These are phyloP conservation scores for Archilochus colubris DNA, from an alignment of 2,113 vertebrate genomes.

Conservation along the genomic window DNA sequence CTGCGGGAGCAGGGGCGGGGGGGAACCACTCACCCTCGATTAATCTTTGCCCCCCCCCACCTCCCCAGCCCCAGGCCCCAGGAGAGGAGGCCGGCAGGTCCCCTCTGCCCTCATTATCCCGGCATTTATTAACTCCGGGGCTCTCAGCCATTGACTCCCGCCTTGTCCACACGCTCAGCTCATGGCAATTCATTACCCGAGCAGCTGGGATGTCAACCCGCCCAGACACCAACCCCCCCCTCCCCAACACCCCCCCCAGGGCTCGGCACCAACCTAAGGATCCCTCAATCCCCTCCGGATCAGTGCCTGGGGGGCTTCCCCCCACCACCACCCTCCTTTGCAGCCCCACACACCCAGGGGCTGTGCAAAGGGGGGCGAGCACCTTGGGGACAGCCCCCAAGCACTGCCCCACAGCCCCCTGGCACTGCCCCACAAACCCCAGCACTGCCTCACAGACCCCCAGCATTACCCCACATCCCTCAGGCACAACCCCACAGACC, in stretches of 20 bases:
- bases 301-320: not conserved
- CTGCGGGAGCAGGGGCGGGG: not conserved
- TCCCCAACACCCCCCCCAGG: not conserved
- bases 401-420: accelerated
- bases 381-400: not conserved
- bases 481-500: too few species aligned
- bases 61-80: not conserved
- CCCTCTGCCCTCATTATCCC: conserved; percentile 66
- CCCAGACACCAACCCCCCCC: not conserved
- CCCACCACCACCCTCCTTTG: not conserved
- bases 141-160: conserved; percentile 60
- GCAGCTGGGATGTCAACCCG: conserved; percentile 66
- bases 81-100: conserved; percentile 1
- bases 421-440: too few species aligned
- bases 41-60: conserved; percentile 53
- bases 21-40: conserved; percentile 36
- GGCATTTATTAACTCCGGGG: conserved; percentile 69
- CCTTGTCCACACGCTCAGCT: conserved; percentile 65
- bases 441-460: not conserved
- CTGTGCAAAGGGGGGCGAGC: not conserved
- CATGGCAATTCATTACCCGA: conserved; percentile 72
- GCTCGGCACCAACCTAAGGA: not conserved
- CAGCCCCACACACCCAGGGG: not conserved
- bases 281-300: not conserved
- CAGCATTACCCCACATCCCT: too few species aligned